Evolutionary conservation across 2,797 vertebrate species (phyloP).

Genomic region (Acanthornis magna): DNA sequence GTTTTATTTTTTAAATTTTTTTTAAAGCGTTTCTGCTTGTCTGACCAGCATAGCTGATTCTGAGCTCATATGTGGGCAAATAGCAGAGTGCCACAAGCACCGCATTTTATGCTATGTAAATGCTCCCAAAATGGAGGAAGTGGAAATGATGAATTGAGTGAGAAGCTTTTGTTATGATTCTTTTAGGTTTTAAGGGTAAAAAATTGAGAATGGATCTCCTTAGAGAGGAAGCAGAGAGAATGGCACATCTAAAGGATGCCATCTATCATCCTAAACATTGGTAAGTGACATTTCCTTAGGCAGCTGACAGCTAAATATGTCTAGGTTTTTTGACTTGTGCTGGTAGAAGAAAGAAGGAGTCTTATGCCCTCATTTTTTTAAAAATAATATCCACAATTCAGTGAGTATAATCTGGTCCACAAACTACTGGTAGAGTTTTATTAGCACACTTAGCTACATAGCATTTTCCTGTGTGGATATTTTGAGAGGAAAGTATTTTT

Average conservation of each 20-base stretch:
- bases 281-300: slow-evolving; percentile 51
- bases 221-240: slow-evolving; percentile 56
- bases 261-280: slow-evolving; percentile 40
- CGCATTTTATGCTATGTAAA: not conserved
- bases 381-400: not conserved
- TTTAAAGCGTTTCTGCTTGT: not conserved
- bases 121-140: slow-evolving; percentile 30
- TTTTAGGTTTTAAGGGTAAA: slow-evolving; percentile 59
- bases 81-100: not conserved
- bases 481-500: not conserved
- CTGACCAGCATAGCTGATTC: not conserved
- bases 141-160: slow-evolving; percentile 58
- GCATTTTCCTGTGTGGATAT: not conserved
- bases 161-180: slow-evolving; percentile 63
- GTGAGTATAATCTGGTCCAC: not conserved
- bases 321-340: not conserved
- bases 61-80: not conserved
- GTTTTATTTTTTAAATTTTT: not conserved
- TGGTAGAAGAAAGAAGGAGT: not conserved
- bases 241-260: slow-evolving; percentile 45
- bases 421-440: not conserved
- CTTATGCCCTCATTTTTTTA: not conserved
- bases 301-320: not conserved
- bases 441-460: not conserved
- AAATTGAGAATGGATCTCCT: slow-evolving; percentile 63